Percentiles rank a stretch among this genome's conserved stretches.
Evolutionary conservation across 2,888 invertebrate genomes (phyloP).

Genomic region (Lomographa bimaculata): DNA sequence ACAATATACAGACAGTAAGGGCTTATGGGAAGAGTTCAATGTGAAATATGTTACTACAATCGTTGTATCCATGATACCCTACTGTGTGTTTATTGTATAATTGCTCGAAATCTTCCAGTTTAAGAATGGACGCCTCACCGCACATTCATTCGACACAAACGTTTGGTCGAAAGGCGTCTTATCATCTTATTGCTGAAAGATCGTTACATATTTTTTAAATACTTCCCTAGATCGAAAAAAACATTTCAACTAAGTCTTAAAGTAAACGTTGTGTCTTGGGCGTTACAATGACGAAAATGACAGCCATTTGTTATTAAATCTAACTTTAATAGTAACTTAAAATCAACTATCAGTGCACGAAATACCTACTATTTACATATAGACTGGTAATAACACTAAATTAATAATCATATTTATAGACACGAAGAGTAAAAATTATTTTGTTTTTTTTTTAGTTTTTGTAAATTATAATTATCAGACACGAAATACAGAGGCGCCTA

Average conservation of each 20-base stretch:
- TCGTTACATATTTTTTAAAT: too few relatives aligned
- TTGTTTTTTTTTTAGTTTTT: slow-evolving; percentile 57
- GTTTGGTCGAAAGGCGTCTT: too few relatives aligned
- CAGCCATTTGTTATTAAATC: slow-evolving; percentile 69
- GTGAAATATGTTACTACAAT: too few relatives aligned
- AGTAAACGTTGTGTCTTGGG: slow-evolving; percentile 56
- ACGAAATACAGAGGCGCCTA: slow-evolving; percentile 44
- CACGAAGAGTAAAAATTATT: slow-evolving; percentile 52
- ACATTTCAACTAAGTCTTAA: slow-evolving; percentile 55
- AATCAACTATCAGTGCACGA: slow-evolving; percentile 75
- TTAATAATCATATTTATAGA: slow-evolving; percentile 49
- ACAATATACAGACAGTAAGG: slow-evolving; percentile 29
- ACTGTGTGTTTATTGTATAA: slow-evolving; percentile 9
- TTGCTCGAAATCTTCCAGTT: too few relatives aligned
- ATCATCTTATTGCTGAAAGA: too few relatives aligned
- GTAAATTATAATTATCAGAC: slow-evolving; percentile 59
- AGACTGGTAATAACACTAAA: slow-evolving; percentile 60
- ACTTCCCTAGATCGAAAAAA: slow-evolving; percentile 45
- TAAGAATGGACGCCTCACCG: too few relatives aligned
- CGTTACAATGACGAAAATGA: slow-evolving; percentile 58
- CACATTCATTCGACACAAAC: too few relatives aligned
- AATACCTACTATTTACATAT: slow-evolving; percentile 72
- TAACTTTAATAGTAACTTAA: slow-evolving; percentile 67
- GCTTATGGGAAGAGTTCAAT: too few relatives aligned
- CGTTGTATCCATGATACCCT: too few relatives aligned